Evolutionary conservation across 1,140 invertebrate genomes (phyloP), one percentile per base, ranked within the genome.

Genomic region (Druon quercuslanigerum): DNA sequence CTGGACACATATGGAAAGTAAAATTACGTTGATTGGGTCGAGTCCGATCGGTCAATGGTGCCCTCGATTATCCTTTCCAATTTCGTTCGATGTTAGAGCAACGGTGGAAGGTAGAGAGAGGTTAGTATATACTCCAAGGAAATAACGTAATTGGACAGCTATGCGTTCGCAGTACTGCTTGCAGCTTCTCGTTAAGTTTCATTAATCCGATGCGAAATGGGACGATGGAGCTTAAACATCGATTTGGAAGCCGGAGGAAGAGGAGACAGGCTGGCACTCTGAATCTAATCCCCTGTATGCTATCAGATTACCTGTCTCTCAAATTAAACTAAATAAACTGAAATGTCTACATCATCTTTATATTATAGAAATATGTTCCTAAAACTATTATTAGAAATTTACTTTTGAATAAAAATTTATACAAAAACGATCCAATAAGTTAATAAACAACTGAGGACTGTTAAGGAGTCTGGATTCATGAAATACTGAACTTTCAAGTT

Each of bases 71-170:
- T 72, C 40, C 73, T 75, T 76, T 76, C 73, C 75, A 79, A 81
- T 83, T 83, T 79, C n/a, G 25, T 56, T 66, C 73, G 50, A 77
- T 19, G 52, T 52, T 71, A 51, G n/a, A 14, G 51, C 20, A 40
- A 16, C 60, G 51, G 60, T 46, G n/a, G n/a, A 72, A 73, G 60
- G 54, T 77, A 71, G 72, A 66, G 57, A 50, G 60, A 71, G 76
- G 56, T 33, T 66, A 33, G 77, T 70, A 8, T 51, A 77, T 40
- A 73, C 52, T 78, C 71, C 19, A 71, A 77, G 79, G 75, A 83
- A 83, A 84, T 82, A 85, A 80, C 78, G 74, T 85, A 84, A 85
- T 84, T 83, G 76, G 74, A 60, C 60, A 25, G 78, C 51, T 71
- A 83, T 84, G 72, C 72, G 73, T 83, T 50, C 56, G 20, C 19